A percentile compares a stretch with the other conserved stretches of the same genome.
Evolutionary conservation across 2,113 vertebrate genomes (phyloP).

Genomic region (Scalopus aquaticus): DNA sequence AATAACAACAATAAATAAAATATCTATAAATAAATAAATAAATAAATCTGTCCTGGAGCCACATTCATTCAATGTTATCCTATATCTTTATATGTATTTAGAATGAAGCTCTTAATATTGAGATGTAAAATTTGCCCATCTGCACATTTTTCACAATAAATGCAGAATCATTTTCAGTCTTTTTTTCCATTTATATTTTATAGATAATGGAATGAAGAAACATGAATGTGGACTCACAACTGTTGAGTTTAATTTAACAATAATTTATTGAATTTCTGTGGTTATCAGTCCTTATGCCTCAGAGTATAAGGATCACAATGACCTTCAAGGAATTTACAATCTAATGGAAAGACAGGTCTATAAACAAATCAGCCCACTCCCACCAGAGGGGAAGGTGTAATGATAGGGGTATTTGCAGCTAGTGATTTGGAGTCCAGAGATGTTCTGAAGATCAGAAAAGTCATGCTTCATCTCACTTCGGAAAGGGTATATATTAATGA

Average conservation of each 20-base stretch:
- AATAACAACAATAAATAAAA: no score
- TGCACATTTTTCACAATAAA: background rate
- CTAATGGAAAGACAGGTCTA: background rate
- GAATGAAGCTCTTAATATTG: background rate
- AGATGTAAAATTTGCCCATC: background rate
- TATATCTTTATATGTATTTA: background rate
- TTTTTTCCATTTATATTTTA: background rate
- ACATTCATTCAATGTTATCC: background rate
- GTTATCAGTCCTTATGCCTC: background rate
- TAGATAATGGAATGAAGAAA: background rate
- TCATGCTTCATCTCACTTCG: background rate
- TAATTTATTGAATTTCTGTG: background rate
- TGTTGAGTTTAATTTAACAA: background rate
- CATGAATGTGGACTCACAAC: background rate
- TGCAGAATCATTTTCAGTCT: background rate
- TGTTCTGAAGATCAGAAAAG: background rate
- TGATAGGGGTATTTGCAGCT: background rate
- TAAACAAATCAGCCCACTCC: background rate
- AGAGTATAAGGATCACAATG: background rate
- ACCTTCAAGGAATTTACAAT: background rate
- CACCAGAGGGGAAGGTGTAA: background rate
- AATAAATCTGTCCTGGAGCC: background rate
- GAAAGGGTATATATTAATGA: background rate
- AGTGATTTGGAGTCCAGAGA: background rate
- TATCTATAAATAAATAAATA: no score